phyloP scores from a whole-genome alignment of 2,888 invertebrate genomes.

The Acheta domesticus region DNA sequence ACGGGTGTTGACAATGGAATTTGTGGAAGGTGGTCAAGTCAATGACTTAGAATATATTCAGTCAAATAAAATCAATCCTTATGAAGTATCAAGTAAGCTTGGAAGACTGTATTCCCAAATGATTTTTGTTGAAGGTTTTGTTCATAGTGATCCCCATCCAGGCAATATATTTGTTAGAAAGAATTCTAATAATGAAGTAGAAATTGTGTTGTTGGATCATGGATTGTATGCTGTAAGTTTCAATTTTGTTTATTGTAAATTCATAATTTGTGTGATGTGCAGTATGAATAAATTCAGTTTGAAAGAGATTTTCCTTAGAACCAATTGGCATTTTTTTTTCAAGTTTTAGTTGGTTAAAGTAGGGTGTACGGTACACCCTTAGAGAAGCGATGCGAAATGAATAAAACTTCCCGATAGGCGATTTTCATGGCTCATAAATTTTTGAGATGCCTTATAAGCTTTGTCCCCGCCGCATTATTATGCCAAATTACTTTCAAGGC shows the following conservation, averaged over 20 bases:
- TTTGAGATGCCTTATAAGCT: no score
- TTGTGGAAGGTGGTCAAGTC: slow-evolving; percentile 87
- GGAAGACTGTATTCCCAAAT: slow-evolving; percentile 92
- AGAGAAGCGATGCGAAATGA: no score
- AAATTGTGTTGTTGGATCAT: slow-evolving; percentile 88
- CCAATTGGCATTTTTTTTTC: no score
- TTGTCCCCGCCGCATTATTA: no score
- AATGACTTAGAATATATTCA: slow-evolving; percentile 84
- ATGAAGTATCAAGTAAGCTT: slow-evolving; percentile 77
- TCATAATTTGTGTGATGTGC: not conserved
- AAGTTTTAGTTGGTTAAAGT: no score
- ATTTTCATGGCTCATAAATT: no score
- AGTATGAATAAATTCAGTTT: no score
- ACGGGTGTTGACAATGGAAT: slow-evolving; percentile 94
- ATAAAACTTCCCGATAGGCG: no score
- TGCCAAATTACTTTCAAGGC: no score
- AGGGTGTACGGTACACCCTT: no score
- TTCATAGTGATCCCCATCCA: slow-evolving; percentile 98
- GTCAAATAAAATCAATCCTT: slow-evolving; percentile 66
- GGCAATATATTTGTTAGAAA: slow-evolving; percentile 82
- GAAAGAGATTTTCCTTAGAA: no score
- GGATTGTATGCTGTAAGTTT: slow-evolving; percentile 86
- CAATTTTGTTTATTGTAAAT: not conserved
- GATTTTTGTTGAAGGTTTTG: slow-evolving; percentile 93
- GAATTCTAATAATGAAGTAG: slow-evolving; percentile 53